Percentiles rank a stretch among this genome's conserved stretches.
These are phyloP conservation scores for Prochilodus magdalenae DNA, from an alignment of 2,113 vertebrate species.

Conservation along the genomic window DNA sequence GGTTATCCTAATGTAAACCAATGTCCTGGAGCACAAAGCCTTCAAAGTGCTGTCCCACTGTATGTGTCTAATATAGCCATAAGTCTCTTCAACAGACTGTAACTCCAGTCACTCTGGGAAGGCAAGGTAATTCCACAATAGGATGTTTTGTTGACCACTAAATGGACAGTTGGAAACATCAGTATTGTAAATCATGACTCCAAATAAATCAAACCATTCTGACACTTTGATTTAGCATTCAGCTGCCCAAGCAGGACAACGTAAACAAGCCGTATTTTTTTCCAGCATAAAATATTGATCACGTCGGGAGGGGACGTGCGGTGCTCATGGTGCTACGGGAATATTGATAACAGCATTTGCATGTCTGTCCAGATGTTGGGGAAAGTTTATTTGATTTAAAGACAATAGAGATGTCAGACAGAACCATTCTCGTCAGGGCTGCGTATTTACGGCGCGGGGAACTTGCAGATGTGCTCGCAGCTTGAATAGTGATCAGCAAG, in stretches of 20 bases:
- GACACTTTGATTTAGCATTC: constrained; percentile 21
- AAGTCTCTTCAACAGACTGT: no score
- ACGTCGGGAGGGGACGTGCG: constrained; percentile 12
- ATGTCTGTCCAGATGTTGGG: constrained; percentile 56
- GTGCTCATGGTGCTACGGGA: constrained; percentile 28
- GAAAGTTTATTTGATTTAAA: constrained; percentile 52
- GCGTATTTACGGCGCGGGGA: constrained; percentile 25
- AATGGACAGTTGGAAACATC: constrained; percentile 5
- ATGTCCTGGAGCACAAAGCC: no score
- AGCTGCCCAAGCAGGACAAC: background rate
- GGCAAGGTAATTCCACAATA: background rate
- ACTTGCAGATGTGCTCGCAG: background rate
- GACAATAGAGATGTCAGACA: constrained; percentile 46
- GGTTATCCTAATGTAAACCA: no score
- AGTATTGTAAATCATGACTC: constrained; percentile 19
- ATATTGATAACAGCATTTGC: constrained; percentile 55
- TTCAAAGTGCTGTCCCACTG: no score
- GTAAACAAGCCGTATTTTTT: constrained; percentile 45
- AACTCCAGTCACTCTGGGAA: background rate
- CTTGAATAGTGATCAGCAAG: constrained; percentile 40
- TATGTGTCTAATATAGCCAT: no score
- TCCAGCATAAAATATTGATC: constrained; percentile 36
- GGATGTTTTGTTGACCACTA: background rate
- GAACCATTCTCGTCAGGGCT: constrained; percentile 8
- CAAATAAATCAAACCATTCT: constrained; percentile 29